Base-by-base conservation (phyloP, 2,888 invertebrate genomes). In the Chrysolina haemoptera region DNA sequence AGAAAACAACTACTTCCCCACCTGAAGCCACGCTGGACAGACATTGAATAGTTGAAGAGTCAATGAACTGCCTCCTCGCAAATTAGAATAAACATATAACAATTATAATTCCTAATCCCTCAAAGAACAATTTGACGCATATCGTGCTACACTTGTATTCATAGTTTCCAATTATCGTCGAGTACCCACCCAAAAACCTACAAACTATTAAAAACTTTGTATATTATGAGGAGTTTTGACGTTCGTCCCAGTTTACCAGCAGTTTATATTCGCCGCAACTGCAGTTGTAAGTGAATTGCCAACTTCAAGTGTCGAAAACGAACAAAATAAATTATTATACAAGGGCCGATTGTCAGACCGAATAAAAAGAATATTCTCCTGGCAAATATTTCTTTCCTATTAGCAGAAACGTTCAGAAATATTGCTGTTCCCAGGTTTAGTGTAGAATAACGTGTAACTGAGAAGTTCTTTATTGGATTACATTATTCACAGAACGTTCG, bases 141-240 rank as follows among this genome's bases (percentile, higher is more conserved):
- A 53, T 53, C 20, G 48, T 48, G 48, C 1, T 5, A 20, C 53
- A 53, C 18, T 53, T 10, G 53, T 53, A 53, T 9, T n/a, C 59
- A 27, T 27, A 59, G 27, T 35, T 59, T 59, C 59, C 59, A 59
- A 59, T 59, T 59, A 59, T 27, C 27, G n/a, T 59, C 59, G 27
- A 59, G 59, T n/a, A 59, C 59, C 14, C 35, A 14, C 55, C 59
- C 59, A 59, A 59, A 59, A 59, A 59, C 59, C 27, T 27, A 59
- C 59, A 59, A 59, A 59, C 59, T 27, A 59, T 59, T 59, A 27
- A 59, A 59, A 59, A 59, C 59, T 59, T 59, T 35, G 27, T 59
- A 59, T 27, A 59, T 59, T 59, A 59, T 59, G 59, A 59, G 59
- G 59, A 59, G 59, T 59, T 59, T 59, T 59, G 59, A 59, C 59